Percentiles rank a stretch among this genome's conserved stretches.
These are phyloP conservation scores for Pleuronectes platessa DNA, from an alignment of 2,113 vertebrate genomes.

Conservation along the genomic window DNA sequence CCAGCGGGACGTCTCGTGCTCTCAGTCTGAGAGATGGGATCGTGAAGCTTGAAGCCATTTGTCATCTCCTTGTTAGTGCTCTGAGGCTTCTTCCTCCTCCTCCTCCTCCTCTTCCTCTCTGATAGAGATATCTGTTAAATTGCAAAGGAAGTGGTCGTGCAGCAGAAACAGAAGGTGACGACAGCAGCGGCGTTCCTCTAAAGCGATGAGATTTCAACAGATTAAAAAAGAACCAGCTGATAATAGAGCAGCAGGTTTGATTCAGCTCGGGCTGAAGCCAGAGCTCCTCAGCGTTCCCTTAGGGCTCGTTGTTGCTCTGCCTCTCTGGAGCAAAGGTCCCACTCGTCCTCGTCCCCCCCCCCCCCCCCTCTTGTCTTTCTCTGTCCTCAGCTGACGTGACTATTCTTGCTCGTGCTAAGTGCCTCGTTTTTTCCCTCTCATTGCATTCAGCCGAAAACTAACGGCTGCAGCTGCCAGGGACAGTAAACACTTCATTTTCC, in stretches of 20 bases:
- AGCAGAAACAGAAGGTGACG: constrained; percentile 53
- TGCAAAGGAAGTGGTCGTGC: constrained; percentile 57
- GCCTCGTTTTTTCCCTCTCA: constrained; percentile 12
- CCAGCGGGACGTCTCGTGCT: constrained; percentile 31
- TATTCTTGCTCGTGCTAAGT: constrained; percentile 33
- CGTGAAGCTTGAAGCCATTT: constrained; percentile 48
- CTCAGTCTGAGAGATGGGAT: constrained; percentile 46
- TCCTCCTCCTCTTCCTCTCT: neutral
- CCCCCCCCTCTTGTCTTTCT: constrained; percentile 4
- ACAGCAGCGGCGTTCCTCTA: constrained; percentile 38
- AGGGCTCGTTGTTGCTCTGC: constrained; percentile 32
- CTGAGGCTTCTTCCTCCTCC: neutral
- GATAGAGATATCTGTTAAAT: constrained; percentile 57
- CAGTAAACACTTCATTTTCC: constrained; percentile 22
- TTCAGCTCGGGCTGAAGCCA: neutral
- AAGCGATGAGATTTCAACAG: constrained; percentile 46
- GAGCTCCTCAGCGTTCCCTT: neutral
- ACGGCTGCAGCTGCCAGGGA: constrained; percentile 8
- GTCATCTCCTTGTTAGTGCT: constrained; percentile 57
- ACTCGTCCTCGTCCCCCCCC: neutral
- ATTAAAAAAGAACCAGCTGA: constrained; percentile 34
- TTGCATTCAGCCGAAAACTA: constrained; percentile 23
- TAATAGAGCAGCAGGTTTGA: constrained; percentile 26
- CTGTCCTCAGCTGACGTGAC: constrained; percentile 21
- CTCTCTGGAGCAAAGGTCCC: constrained; percentile 21